A percentile compares a stretch with the other conserved stretches of the same genome.
phyloP scores from a whole-genome alignment of 1,140 invertebrate genomes.

The Hylaeus volcanicus region DNA sequence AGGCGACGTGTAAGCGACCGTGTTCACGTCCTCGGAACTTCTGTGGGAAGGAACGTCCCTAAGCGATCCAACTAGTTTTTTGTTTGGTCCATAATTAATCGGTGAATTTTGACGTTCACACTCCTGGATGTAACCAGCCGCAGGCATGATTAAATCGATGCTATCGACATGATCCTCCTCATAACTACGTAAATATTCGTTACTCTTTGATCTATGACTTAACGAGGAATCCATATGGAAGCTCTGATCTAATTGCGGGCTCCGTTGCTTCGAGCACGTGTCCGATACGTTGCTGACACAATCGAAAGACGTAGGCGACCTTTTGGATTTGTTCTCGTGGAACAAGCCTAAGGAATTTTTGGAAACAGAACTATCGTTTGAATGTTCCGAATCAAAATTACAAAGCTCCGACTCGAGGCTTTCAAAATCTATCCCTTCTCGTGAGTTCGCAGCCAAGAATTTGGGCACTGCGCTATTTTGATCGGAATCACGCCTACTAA shows the following conservation, averaged over 20 bases:
- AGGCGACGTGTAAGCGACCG: constrained; percentile 9
- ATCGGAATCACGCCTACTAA: constrained; percentile 56
- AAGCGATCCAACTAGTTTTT: constrained; percentile 49
- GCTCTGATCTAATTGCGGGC: constrained; percentile 35
- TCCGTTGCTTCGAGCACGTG: constrained; percentile 17
- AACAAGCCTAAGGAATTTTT: constrained; percentile 68
- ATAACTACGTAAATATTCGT: constrained; percentile 63
- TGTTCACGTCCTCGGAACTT: constrained; percentile 43
- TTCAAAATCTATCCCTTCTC: constrained; percentile 78
- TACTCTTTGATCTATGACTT: constrained; percentile 65
- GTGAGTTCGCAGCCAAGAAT: constrained; percentile 75
- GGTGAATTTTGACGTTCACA: constrained; percentile 47
- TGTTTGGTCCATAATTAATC: constrained; percentile 56
- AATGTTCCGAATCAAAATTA: constrained; percentile 73
- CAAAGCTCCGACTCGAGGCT: constrained; percentile 74
- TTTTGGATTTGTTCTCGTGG: constrained; percentile 58
- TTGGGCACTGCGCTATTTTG: constrained; percentile 60
- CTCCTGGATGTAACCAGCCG: constrained; percentile 42
- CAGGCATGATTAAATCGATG: constrained; percentile 28
- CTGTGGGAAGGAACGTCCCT: constrained; percentile 33
- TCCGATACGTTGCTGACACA: constrained; percentile 22
- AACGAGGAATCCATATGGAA: constrained; percentile 50
- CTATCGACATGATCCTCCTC: constrained; percentile 43
- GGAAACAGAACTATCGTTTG: constrained; percentile 72
- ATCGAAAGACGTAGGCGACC: constrained; percentile 58